These are phyloP conservation scores for Prolemur simus DNA, from an alignment of 2,113 vertebrate species.

Conservation along the genomic window DNA sequence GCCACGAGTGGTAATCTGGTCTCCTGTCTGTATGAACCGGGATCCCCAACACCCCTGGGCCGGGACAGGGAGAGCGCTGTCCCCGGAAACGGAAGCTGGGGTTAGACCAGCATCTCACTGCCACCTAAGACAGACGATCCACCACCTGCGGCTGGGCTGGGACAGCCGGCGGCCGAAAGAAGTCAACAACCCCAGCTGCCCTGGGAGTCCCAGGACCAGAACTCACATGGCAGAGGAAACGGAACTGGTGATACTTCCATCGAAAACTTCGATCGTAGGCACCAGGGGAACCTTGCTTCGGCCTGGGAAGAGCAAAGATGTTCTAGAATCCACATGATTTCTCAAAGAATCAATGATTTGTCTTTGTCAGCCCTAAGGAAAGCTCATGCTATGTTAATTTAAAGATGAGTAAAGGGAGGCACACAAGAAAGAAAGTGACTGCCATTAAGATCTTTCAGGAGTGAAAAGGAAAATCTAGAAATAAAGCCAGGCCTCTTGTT, in stretches of 20 bases:
- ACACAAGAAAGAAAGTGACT: background rate
- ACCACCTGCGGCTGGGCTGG: background rate
- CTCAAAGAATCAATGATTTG: background rate
- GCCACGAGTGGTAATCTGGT: background rate
- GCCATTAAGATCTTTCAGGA: background rate
- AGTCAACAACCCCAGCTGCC: background rate
- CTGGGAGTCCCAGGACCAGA: rapidly evolving
- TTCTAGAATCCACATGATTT: background rate
- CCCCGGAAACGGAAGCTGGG: background rate
- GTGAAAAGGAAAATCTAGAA: background rate
- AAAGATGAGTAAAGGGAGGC: background rate
- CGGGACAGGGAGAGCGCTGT: background rate
- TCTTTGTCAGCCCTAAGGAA: background rate
- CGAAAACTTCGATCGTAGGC: slow-evolving; percentile 98
- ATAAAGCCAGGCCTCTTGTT: background rate
- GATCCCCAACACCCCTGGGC: background rate
- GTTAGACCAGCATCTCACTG: background rate
- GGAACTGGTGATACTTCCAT: slow-evolving; percentile 99
- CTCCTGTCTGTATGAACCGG: background rate
- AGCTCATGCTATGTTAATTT: background rate
- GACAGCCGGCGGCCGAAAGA: background rate
- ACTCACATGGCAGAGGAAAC: slow-evolving; percentile 98
- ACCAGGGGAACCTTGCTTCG: slow-evolving; percentile 93
- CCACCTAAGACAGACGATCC: background rate
- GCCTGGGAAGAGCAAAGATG: slow-evolving; percentile 75